phyloP scores from a whole-genome alignment of 1,140 invertebrate genomes.

The Hetaerina americana region DNA sequence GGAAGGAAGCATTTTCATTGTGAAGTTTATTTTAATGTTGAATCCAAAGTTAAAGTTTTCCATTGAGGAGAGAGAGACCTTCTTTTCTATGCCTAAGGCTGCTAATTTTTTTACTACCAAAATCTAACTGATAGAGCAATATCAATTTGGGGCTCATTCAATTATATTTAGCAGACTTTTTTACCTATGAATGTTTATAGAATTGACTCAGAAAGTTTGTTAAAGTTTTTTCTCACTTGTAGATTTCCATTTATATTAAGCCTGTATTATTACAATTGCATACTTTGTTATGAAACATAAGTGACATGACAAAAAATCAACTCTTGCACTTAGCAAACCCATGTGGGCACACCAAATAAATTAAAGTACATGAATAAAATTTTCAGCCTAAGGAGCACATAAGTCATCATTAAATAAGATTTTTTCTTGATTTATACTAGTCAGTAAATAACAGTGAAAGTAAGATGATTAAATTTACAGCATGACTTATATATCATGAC shows the following conservation, averaged over 20 bases:
- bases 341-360: too few relatives aligned
- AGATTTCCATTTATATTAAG: not conserved
- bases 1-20: not conserved
- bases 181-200: not conserved
- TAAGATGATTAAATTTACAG: not conserved
- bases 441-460: not conserved
- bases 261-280: not conserved
- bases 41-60: not conserved
- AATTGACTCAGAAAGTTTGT: not conserved
- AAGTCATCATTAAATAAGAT: not conserved
- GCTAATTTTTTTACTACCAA: not conserved
- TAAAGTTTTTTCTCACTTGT: not conserved
- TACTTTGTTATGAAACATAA: not conserved
- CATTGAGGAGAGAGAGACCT: not conserved
- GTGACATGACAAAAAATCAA: not conserved
- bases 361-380: not conserved
- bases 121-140: not conserved
- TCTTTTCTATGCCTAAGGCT: not conserved
- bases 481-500: too few relatives aligned
- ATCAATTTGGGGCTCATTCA: not conserved
- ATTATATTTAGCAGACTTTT: not conserved
- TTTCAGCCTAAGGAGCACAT: not conserved
- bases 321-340: too few relatives aligned
- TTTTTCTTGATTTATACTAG: not conserved
- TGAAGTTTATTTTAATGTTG: conserved; percentile 1